Evolutionary conservation across 1,140 invertebrate species (phyloP), one percentile per base, ranked within the genome.

Genomic region (Neodiprion fabricii): DNA sequence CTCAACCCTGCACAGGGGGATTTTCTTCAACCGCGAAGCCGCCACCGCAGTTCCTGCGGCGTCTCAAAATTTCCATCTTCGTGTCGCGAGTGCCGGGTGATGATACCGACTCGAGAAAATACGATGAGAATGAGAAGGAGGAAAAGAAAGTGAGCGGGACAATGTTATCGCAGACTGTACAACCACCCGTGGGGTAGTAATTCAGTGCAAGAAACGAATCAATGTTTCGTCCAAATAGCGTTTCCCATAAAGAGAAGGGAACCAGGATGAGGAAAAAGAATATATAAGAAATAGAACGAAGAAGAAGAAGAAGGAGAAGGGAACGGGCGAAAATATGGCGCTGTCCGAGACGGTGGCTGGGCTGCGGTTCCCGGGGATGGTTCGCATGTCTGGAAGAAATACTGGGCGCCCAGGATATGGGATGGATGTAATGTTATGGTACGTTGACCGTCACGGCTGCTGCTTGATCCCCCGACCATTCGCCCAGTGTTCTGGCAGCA

Each of bases 381-480:
- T 75, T 76, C 75, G 80, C 79, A 81, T 80, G 81, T 79, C 79
- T 75, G 28, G 79, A 80, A 83, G 80, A 82, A 81, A 85, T 83
- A 85, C 78, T 76, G 75, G 79, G 76, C 70, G 72, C 61, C 66
- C 71, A 40, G 68, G 75, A 73, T 79, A 75, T 71, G 74, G 81
- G 76, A 85, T 84, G 78, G 78, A 83, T 82, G 82, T 82, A 85
- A 86, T 83, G 83, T 85, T 85, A 84, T 81, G 81, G 83, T 81
- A 84, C 85, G 84, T 84, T 85, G 83, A 85, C 78, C 82, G 79
- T 73, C 83, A 83, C 81, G 85, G 72, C 74, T 76, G 81, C 81
- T 80, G 77, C 69, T 76, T 75, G 71, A 71, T 77, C 70, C 80
- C 82, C 11, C 53, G 11, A 12, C 53, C 53, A 61, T 61, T 61